A percentile compares a stretch with the other conserved stretches of the same genome.
phyloP scores from a whole-genome alignment of 1,140 invertebrate genomes.

The Grapholita molesta region DNA sequence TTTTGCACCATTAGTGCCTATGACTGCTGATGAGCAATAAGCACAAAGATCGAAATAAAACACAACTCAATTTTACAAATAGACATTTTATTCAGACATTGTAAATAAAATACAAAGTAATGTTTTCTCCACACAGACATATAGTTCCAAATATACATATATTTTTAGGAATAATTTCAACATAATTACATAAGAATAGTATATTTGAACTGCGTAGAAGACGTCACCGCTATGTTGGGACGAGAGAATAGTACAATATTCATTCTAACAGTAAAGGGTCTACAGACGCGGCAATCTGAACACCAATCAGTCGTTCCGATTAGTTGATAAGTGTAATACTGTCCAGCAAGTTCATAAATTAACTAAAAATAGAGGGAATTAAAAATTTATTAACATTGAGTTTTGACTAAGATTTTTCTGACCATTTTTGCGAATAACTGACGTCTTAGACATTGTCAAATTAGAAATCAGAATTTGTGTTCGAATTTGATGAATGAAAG shows the following conservation, averaged over 20 bases:
- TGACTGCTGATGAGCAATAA: background rate
- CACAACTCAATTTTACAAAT: slow-evolving; percentile 48
- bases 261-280: slow-evolving; percentile 1
- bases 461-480: too few species aligned
- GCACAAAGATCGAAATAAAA: slow-evolving; percentile 38
- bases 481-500: too few species aligned
- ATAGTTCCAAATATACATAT: slow-evolving; percentile 71
- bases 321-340: too few species aligned
- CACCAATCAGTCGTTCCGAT: background rate
- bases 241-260: background rate
- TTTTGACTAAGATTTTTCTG: too few species aligned
- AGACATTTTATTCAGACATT: slow-evolving; percentile 73
- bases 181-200: slow-evolving; percentile 47
- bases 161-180: slow-evolving; percentile 63
- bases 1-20: too few species aligned
- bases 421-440: too few species aligned
- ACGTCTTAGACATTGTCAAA: too few species aligned
- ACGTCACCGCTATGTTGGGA: slow-evolving; percentile 25
- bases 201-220: slow-evolving; percentile 31
- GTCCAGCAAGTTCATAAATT: too few species aligned
- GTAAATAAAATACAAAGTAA: slow-evolving; percentile 73
- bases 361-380: too few species aligned
- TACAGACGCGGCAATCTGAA: background rate
- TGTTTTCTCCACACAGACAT: slow-evolving; percentile 58
- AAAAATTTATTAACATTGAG: too few species aligned